Evolutionary conservation across 2,888 invertebrate genomes (phyloP).

Genomic region (Megalurothrips usitatus): DNA sequence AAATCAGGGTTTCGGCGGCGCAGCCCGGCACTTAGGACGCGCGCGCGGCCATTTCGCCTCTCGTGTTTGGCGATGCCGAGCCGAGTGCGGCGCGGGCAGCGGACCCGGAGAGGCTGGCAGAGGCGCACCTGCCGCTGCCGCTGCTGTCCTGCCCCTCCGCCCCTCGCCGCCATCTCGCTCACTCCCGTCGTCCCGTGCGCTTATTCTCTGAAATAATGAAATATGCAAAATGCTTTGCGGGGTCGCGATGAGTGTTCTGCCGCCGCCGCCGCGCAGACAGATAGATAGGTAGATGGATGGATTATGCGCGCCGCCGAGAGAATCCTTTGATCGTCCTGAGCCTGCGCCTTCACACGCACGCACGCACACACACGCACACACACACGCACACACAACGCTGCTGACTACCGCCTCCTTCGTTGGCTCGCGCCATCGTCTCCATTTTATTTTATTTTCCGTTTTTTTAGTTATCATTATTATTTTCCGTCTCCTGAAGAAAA

Average conservation of each 20-base stretch:
- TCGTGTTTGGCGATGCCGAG: no score
- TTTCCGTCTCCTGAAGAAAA: not conserved
- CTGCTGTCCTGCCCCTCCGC: not conserved
- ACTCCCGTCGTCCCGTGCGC: not conserved
- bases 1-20: no score
- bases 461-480: not conserved
- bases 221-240: conserved; percentile 17
- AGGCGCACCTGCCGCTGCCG: not conserved
- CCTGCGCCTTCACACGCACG: not conserved
- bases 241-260: not conserved
- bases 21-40: no score
- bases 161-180: not conserved
- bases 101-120: no score
- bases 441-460: not conserved
- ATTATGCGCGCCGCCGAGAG: not conserved
- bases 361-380: not conserved
- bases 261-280: not conserved
- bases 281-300: not conserved
- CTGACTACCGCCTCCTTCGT: not conserved
- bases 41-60: no score
- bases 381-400: not conserved
- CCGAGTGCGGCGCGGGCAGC: no score
- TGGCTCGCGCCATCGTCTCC: no score
- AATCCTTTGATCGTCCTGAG: conserved; percentile 20
- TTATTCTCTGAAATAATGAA: conserved; percentile 9